Evolutionary conservation across 2,888 invertebrate genomes (phyloP).

Genomic region (Lithosia quadra): DNA sequence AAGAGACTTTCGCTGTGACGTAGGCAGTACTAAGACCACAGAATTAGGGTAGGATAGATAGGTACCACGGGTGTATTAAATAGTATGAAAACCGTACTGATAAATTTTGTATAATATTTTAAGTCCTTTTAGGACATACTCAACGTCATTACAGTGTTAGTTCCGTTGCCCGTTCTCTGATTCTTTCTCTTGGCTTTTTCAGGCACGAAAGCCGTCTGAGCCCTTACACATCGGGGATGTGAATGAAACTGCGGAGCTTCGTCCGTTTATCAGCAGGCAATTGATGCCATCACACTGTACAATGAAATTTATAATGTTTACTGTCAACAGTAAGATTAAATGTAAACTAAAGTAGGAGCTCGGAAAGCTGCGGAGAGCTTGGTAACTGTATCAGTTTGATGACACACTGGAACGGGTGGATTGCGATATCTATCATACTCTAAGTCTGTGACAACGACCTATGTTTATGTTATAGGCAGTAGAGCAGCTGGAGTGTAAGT

Average conservation of each 20-base stretch:
- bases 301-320: too few relatives aligned
- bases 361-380: too few relatives aligned
- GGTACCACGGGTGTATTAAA: not conserved
- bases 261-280: not conserved
- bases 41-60: slow-evolving; percentile 14
- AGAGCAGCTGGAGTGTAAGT: slow-evolving; percentile 20
- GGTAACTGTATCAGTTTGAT: not conserved
- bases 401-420: not conserved
- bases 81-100: slow-evolving; percentile 1
- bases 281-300: too few relatives aligned
- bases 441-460: not conserved
- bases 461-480: not conserved
- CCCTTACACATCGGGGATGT: not conserved
- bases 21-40: slow-evolving; percentile 7
- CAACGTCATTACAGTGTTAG: too few relatives aligned
- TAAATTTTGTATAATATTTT: slow-evolving; percentile 26
- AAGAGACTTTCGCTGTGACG: slow-evolving; percentile 22
- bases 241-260: not conserved
- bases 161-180: too few relatives aligned
- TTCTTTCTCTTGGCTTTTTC: not conserved
- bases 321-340: too few relatives aligned
- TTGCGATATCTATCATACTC: not conserved
- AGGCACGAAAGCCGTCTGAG: not conserved
- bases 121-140: too few relatives aligned
- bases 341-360: too few relatives aligned